Base-by-base conservation (phyloP, 1,140 invertebrate species). In the Philopotamus ludificatus region DNA sequence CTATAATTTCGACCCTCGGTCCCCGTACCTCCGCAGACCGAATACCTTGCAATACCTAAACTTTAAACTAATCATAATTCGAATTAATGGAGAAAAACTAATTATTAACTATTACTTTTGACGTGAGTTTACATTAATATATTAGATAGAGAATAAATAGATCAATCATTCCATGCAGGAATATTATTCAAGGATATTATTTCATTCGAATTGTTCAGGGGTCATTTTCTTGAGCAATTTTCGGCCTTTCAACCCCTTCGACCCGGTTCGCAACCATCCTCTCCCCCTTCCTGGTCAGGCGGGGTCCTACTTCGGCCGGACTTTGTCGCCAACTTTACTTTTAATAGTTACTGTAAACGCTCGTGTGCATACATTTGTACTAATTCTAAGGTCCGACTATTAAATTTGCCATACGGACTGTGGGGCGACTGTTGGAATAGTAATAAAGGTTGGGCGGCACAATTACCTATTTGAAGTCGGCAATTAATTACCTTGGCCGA, bases 271-370 rank as follows among this genome's bases (percentile, higher is more conserved):
- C n/a, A n/a, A n/a, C n/a, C n/a, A n/a, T n/a, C n/a, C n/a, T n/a
- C n/a, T n/a, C 55, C 23, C 23, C 16, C 20, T 10, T 16, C 57
- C 28, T 4, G 47, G 41, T 15, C 39, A 53, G 25, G 44, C 39
- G n/a, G n/a, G n/a, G n/a, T n/a, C n/a, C n/a, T n/a, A 65, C 57
- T 59, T 63, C 41, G 21, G 21, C 67, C 28, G 67, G 67, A 69
- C 67, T 61, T 62, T 65, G 67, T 69, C 67, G 49, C 58, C 54
- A 69, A 69, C 67, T 69, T 69, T 64, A 69, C 67, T 69, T 69
- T 69, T 69, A 69, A 69, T 69, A 69, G 67, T 62, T 65, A 65
- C 63, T 28, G 67, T 69, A 69, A 69, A 69, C 59, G 67, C 49
- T 59, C 51, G 66, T 58, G 57, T 65, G 67, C 67, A 62, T 69